Conservation (phyloP, 2,113 vertebrate genomes). For the Siphamia tubifer region DNA sequence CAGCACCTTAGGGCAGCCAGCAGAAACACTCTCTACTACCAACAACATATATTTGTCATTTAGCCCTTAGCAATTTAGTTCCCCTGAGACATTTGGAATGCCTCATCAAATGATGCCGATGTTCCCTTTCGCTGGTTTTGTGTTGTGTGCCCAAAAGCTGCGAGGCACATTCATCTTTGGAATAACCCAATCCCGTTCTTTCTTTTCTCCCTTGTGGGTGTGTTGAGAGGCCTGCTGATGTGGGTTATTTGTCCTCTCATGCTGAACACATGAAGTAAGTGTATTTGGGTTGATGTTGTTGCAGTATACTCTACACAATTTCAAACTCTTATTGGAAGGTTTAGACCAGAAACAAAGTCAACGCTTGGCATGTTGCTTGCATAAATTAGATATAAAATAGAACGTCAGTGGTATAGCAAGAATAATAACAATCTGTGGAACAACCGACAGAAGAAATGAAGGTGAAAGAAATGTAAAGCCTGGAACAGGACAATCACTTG, state of each 20-base stretch:
- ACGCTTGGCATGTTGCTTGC: background rate
- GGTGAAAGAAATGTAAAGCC: no score
- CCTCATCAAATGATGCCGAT: slow-evolving; percentile 82
- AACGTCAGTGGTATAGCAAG: background rate
- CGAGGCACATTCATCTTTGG: slow-evolving; percentile 79
- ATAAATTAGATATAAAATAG: background rate
- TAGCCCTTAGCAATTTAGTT: slow-evolving; percentile 72
- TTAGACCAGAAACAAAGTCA: slow-evolving; percentile 1
- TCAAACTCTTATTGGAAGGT: slow-evolving; percentile 6
- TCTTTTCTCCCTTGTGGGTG: slow-evolving; percentile 63
- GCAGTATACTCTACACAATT: slow-evolving; percentile 23
- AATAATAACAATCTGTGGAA: no score
- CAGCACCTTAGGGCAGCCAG: slow-evolving; percentile 70
- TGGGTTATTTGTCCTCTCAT: slow-evolving; percentile 75
- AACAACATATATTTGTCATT: slow-evolving; percentile 79
- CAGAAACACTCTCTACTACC: slow-evolving; percentile 66
- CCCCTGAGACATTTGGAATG: slow-evolving; percentile 73
- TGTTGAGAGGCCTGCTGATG: slow-evolving; percentile 68
- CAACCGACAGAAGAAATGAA: no score
- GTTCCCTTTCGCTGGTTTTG: slow-evolving; percentile 79
- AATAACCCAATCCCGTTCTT: slow-evolving; percentile 76
- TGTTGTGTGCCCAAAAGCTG: slow-evolving; percentile 81
- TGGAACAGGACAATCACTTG: no score
- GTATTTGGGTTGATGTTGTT: slow-evolving; percentile 60
- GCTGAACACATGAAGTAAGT: slow-evolving; percentile 59